Conservation (phyloP, 2,797 vertebrate species). For the Periophthalmus magnuspinnatus region DNA sequence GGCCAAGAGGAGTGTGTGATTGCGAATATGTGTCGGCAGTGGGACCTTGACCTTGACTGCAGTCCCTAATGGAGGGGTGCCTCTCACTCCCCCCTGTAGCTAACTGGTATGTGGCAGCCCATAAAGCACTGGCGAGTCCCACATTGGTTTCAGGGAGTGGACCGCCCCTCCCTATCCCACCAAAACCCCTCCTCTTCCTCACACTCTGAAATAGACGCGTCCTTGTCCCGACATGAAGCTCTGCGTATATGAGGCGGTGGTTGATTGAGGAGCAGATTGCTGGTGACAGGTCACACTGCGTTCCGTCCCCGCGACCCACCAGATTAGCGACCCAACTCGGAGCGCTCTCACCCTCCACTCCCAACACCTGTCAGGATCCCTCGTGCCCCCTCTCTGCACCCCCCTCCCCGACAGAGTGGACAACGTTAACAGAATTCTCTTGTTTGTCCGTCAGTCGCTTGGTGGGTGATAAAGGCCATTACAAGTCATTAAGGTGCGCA, state of each 20-base stretch:
- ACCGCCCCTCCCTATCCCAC: conserved; percentile 25
- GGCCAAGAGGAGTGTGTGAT: conserved; percentile 31
- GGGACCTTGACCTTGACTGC: conserved; percentile 79
- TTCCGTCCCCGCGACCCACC: conserved; percentile 73
- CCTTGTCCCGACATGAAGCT: conserved; percentile 73
- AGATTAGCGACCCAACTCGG: conserved; percentile 80
- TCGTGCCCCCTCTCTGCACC: conserved; percentile 27
- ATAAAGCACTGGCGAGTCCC: conserved; percentile 79
- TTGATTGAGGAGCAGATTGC: conserved; percentile 79
- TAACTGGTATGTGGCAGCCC: conserved; percentile 77
- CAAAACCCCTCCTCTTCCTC: conserved; percentile 56
- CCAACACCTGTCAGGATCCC: conserved; percentile 89
- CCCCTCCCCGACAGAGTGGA: conserved; percentile 20
- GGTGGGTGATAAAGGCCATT: conserved; percentile 94
- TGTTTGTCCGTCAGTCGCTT: conserved; percentile 72
- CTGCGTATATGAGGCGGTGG: conserved; percentile 57
- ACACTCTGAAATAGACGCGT: conserved; percentile 81
- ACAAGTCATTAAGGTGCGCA: conserved; percentile 91
- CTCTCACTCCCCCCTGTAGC: conserved; percentile 55
- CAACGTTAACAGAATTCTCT: conserved; percentile 61
- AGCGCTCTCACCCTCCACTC: conserved; percentile 43
- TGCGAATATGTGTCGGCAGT: conserved; percentile 21
- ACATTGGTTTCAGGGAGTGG: conserved; percentile 81
- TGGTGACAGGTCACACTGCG: conserved; percentile 84
- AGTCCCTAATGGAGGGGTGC: conserved; percentile 73